Conservation (phyloP, 2,888 invertebrate species). For the Polydrusus tereticollis region DNA sequence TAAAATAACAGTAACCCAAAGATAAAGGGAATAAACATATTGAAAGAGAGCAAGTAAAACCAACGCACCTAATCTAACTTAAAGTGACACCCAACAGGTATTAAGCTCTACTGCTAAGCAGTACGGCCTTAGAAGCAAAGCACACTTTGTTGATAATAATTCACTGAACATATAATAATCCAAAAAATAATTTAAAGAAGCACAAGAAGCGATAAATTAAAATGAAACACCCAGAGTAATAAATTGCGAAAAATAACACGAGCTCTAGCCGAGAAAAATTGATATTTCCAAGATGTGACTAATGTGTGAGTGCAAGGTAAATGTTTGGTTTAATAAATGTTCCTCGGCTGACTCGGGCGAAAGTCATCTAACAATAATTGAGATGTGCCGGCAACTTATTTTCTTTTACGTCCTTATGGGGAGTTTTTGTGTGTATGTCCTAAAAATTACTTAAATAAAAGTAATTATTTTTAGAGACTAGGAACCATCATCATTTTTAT, state of each 20-base stretch:
- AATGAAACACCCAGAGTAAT: slow-evolving; percentile 39
- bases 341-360: slow-evolving; percentile 48
- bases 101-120: too few relatives aligned
- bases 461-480: too few relatives aligned
- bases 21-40: too few relatives aligned
- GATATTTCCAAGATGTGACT: slow-evolving; percentile 43
- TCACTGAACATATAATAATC: background rate
- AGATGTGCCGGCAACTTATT: slow-evolving; percentile 47
- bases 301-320: slow-evolving; percentile 49
- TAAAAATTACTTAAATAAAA: too few relatives aligned
- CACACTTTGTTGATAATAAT: too few relatives aligned
- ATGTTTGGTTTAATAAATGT: slow-evolving; percentile 53
- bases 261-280: slow-evolving; percentile 34
- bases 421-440: slow-evolving; percentile 50
- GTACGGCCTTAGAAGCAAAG: too few relatives aligned
- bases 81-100: too few relatives aligned
- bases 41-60: too few relatives aligned
- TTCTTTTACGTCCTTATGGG: slow-evolving; percentile 58
- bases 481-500: too few relatives aligned
- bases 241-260: slow-evolving; percentile 41
- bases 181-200: background rate
- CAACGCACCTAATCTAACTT: too few relatives aligned
- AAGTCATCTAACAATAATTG: slow-evolving; percentile 45
- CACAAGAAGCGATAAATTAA: slow-evolving; percentile 30
- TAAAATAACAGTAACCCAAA: too few relatives aligned